phyloP scores from a whole-genome alignment of 2,113 vertebrate genomes.

The Antigone vipio region DNA sequence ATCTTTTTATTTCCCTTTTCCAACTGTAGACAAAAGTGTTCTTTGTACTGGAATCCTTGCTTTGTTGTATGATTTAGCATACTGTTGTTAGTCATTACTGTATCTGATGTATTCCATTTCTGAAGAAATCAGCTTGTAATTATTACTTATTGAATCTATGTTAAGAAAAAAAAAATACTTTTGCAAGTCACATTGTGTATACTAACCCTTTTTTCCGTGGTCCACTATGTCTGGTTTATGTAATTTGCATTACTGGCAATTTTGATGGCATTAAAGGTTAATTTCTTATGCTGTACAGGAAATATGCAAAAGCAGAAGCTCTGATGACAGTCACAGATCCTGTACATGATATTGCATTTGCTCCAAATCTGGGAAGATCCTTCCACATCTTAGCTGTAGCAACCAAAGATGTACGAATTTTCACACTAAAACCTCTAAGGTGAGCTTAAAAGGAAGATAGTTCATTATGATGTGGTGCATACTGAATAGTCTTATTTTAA shows the following conservation, averaged over 20 bases:
- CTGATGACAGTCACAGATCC: conserved; percentile 94
- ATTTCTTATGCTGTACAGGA: conserved; percentile 71
- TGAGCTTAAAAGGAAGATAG: conserved; percentile 60
- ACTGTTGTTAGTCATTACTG: background rate
- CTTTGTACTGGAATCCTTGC: background rate
- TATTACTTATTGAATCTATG: background rate
- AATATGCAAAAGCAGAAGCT: conserved; percentile 95
- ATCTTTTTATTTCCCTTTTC: background rate
- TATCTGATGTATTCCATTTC: background rate
- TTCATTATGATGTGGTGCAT: background rate
- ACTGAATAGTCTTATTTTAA: background rate
- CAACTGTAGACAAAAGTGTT: background rate
- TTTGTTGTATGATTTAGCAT: background rate
- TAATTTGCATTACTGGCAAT: background rate
- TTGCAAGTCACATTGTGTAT: background rate
- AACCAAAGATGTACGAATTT: conserved; percentile 96
- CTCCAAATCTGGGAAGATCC: conserved; percentile 95
- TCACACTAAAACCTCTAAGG: conserved; percentile 94
- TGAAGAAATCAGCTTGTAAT: background rate
- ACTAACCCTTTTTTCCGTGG: background rate
- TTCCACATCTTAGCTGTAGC: conserved; percentile 96
- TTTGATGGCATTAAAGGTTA: background rate
- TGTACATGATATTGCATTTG: conserved; percentile 95
- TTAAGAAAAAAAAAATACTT: background rate
- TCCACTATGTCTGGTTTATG: background rate